These are phyloP conservation scores for Panagrolaimus sp. DNA, from an alignment of 1,140 invertebrate genomes.

Conservation along the genomic window DNA sequence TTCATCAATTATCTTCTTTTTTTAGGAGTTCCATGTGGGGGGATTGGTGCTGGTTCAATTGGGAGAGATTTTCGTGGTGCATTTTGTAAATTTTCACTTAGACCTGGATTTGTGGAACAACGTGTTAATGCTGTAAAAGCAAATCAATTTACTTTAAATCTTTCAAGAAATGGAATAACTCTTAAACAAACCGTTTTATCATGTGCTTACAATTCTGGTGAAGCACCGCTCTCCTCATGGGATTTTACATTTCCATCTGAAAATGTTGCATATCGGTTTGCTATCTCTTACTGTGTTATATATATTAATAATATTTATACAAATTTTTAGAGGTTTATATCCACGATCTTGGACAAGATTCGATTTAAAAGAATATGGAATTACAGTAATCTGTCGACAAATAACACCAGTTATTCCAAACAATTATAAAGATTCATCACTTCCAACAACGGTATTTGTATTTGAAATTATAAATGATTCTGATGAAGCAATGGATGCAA, in stretches of 20 bases:
- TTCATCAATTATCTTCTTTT: not conserved
- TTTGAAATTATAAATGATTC: slow-evolving; percentile 75
- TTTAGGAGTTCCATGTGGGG: slow-evolving; percentile 79
- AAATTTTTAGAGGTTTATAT: slow-evolving; percentile 77
- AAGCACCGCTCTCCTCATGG: slow-evolving; percentile 66
- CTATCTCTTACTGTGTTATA: slow-evolving; percentile 62
- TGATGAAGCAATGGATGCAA: slow-evolving; percentile 68
- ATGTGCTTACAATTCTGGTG: slow-evolving; percentile 60
- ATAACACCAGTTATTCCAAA: slow-evolving; percentile 85
- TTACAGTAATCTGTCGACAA: slow-evolving; percentile 75
- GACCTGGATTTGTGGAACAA: slow-evolving; percentile 79
- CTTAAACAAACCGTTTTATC: slow-evolving; percentile 79
- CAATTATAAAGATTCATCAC: slow-evolving; percentile 79
- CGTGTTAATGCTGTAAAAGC: slow-evolving; percentile 70
- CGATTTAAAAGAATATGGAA: slow-evolving; percentile 71
- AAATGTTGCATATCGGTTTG: slow-evolving; percentile 64
- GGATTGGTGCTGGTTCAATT: slow-evolving; percentile 80
- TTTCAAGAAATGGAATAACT: slow-evolving; percentile 64
- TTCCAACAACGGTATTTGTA: slow-evolving; percentile 79
- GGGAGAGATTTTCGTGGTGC: slow-evolving; percentile 83
- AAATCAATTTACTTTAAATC: slow-evolving; percentile 60
- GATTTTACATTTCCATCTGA: slow-evolving; percentile 43
- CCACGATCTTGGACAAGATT: slow-evolving; percentile 83
- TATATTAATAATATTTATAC: no score
- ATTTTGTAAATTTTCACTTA: slow-evolving; percentile 80